phyloP scores from a whole-genome alignment of 2,113 vertebrate species.

The Archilochus colubris region DNA sequence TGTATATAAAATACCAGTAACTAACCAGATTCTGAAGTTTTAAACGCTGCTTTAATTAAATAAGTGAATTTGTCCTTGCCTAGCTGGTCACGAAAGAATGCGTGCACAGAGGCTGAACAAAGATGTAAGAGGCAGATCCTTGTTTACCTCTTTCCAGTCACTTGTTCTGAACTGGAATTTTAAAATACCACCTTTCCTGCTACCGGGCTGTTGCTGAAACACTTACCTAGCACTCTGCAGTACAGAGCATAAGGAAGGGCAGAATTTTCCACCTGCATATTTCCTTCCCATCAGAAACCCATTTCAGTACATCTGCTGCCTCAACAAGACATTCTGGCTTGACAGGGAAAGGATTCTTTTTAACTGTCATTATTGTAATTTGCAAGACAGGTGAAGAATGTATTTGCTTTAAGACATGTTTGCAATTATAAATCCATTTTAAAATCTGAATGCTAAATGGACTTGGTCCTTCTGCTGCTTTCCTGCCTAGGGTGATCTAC shows the following conservation, averaged over 20 bases:
- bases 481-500: constrained; percentile 89
- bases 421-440: not conserved
- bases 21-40: not conserved
- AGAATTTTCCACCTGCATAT: not conserved
- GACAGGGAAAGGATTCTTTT: not conserved
- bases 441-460: not conserved
- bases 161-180: not conserved
- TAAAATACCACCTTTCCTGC: not conserved
- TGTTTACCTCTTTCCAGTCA: not conserved
- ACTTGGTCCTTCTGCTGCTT: not conserved
- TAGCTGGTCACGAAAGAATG: not conserved
- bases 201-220: not conserved
- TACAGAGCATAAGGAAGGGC: not conserved
- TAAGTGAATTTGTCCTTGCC: not conserved
- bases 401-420: not conserved
- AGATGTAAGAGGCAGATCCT: not conserved
- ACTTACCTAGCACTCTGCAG: not conserved
- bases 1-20: not conserved
- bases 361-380: not conserved
- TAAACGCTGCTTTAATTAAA: not conserved
- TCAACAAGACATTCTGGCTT: not conserved
- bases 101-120: fast-evolving
- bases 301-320: not conserved
- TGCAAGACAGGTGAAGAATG: not conserved
- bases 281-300: not conserved